Evolutionary conservation across 2,113 vertebrate species (phyloP), one percentile per base, ranked within the genome.

Genomic region (Chloebia gouldiae): DNA sequence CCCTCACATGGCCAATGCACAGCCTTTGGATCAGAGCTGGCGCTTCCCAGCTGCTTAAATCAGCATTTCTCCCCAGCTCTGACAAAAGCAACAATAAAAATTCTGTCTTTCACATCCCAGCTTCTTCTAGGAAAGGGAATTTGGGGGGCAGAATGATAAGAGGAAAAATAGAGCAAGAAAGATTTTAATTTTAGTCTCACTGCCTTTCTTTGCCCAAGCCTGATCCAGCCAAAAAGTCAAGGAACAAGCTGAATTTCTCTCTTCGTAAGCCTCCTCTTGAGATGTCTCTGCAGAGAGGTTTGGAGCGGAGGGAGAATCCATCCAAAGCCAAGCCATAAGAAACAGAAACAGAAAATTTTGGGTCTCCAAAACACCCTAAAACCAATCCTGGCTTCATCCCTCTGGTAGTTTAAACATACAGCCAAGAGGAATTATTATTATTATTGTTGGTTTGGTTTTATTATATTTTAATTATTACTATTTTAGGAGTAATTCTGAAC

Each of bases 391-490:
- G 33, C 21, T 21, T 87, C 56, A 79, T 19, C 25, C 4, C 3
- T 57, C 44, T 81, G 63, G 20, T 23, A 30, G 14, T 57, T 70
- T 28, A 59, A 65, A 35, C 10, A 8, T 31, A 28, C 18, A 75
- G 19, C 11, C 35, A 24, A 45, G 60, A 54, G 11, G 8, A 35
- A 42, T n/a, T 28, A 28, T n/a, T 27, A 13, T 33, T 47, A 31
- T 25, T 15, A 1, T 21, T 11, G 1, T 27, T 15, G 4, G n/a
- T n/a, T n/a, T n/a, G n/a, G n/a, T n/a, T n/a, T 31, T 22, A 3
- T 22, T 28, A 2, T 31, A 20, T 49, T 76, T 15, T 25, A 5
- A 14, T 33, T 65, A 10, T 47, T n/a, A 3, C 19, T 30, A 7
- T 56, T 47, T 56, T 13, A 37, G 27, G 13, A 15, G 12, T 37